phyloP scores from a whole-genome alignment of 2,113 vertebrate species.

The Sturnira hondurensis region DNA sequence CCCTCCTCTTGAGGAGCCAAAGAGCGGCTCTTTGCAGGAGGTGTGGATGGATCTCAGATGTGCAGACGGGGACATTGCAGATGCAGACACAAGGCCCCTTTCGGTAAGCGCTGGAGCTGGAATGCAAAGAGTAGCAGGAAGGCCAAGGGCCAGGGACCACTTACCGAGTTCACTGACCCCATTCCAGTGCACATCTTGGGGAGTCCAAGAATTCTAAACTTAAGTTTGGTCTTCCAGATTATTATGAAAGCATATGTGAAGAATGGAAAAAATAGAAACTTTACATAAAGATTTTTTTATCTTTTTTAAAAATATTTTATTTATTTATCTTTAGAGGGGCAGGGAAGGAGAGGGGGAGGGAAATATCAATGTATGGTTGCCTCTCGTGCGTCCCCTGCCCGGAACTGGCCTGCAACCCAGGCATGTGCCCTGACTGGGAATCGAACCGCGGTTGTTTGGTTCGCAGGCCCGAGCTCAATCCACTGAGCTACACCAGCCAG shows the following conservation, averaged over 20 bases:
- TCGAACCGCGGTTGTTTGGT: too few species aligned
- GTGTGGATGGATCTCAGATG: background rate
- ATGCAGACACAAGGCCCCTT: background rate
- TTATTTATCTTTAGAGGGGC: too few species aligned
- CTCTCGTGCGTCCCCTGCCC: too few species aligned
- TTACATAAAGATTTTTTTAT: background rate
- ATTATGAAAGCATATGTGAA: background rate
- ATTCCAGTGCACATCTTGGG: background rate
- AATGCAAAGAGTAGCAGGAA: background rate
- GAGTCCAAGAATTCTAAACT: background rate
- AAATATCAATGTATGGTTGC: too few species aligned
- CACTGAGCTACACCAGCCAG: too few species aligned
- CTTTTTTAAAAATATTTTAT: too few species aligned
- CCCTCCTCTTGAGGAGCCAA: background rate
- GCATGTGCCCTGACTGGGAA: too few species aligned
- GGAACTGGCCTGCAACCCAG: too few species aligned
- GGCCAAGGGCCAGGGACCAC: background rate
- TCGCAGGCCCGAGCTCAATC: too few species aligned
- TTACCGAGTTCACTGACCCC: background rate
- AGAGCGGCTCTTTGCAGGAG: background rate
- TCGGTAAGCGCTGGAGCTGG: background rate
- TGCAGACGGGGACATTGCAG: background rate
- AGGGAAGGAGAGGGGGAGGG: too few species aligned
- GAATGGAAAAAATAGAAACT: background rate
- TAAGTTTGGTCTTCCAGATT: background rate